Base-by-base conservation (phyloP, 2,797 vertebrate species). In the Tenualosa ilisha region DNA sequence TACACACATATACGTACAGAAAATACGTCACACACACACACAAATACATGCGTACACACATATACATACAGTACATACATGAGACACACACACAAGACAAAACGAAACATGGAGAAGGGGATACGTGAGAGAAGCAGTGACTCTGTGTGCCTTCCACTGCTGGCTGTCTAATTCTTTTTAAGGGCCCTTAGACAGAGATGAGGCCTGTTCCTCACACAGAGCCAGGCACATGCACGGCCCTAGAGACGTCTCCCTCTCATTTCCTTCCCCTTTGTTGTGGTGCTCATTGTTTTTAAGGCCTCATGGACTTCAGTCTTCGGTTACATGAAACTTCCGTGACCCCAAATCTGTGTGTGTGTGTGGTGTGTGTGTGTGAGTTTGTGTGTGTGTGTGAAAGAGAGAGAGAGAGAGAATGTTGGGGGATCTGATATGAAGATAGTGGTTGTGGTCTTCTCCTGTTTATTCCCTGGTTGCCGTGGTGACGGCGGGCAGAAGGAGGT, bases 401-500 rank as follows among this genome's bases (percentile, higher is more conserved):
- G 31, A 68, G 24, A 75, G 37, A 75, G 63, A 3, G 26, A 24
- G 26, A 68, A 26, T 40, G 50, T 59, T 22, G 22, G 31, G 81
- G 81, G 61, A 46, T 37, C n/a, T 54, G 85, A 81, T 88, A 81
- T 85, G 84, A 85, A 91, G 83, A 86, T 85, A 79, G 13, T 54
- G 81, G 83, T 49, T 84, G 81, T 81, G 82, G 50, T 83, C 86
- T 86, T 85, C 63, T 63, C 24, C 84, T 86, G 2, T 89, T 84
- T 86, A 88, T 87, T 90, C 82, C 61, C 37, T 81, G 26, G 92
- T 93, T 92, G 89, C 93, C 90, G 91, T 90, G 90, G 93, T 88
- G 92, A 92, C 93, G 82, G 93, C 86, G 92, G 89, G 90, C 93
- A 89, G 90, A 87, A 94, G 92, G 92, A 94, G 95, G 95, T 95